phyloP scores from a whole-genome alignment of 2,888 invertebrate genomes.

The Thymelicus lineola region DNA sequence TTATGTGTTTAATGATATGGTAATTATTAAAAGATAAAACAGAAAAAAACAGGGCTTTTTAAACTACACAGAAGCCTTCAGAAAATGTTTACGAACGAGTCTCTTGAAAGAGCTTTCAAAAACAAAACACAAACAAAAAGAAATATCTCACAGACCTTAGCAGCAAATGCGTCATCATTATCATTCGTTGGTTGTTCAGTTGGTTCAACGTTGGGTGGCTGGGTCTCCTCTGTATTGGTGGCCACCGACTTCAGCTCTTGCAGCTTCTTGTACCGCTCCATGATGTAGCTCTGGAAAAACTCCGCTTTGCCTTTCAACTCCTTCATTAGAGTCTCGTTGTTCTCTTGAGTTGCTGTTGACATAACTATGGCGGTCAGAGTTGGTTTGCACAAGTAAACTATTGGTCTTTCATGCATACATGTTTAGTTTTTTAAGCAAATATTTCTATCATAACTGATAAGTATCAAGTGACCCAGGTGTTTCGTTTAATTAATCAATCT shows the following conservation, averaged over 20 bases:
- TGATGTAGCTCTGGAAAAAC: slow-evolving; percentile 87
- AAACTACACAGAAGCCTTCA: no score
- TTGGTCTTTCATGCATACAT: no score
- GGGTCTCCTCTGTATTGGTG: slow-evolving; percentile 65
- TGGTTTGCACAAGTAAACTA: neutral
- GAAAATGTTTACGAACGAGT: no score
- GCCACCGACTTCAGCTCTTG: slow-evolving; percentile 63
- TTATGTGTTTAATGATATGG: no score
- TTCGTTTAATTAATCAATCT: no score
- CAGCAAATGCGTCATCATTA: slow-evolving; percentile 62
- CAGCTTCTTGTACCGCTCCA: slow-evolving; percentile 77
- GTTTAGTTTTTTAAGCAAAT: no score
- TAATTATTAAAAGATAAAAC: no score
- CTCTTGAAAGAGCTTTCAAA: no score
- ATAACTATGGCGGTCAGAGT: neutral
- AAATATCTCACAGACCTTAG: slow-evolving; percentile 53
- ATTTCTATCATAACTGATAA: no score
- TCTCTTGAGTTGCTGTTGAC: slow-evolving; percentile 75
- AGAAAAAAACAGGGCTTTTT: no score
- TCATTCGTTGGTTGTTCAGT: slow-evolving; percentile 42
- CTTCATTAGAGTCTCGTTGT: slow-evolving; percentile 84
- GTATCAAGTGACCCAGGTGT: no score
- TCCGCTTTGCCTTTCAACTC: slow-evolving; percentile 87
- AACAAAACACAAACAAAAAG: neutral
- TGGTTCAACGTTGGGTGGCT: slow-evolving; percentile 33